Percentiles rank a stretch among this genome's conserved stretches.
These are phyloP conservation scores for Donacobius atricapilla DNA, from an alignment of 2,113 vertebrate species.

Conservation along the genomic window DNA sequence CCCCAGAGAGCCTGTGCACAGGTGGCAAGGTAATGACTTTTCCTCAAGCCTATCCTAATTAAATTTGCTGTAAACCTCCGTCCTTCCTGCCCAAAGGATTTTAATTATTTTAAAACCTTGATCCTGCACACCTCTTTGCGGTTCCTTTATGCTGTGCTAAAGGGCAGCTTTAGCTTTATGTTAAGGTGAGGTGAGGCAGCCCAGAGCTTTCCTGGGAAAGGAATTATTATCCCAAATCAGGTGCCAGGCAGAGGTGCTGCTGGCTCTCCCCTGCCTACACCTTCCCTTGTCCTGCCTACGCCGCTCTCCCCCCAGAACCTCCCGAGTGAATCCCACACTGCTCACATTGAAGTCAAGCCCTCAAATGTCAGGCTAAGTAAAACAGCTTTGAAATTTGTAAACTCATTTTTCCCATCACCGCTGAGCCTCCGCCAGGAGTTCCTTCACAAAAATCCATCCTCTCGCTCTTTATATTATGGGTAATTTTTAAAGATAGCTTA, in stretches of 20 bases:
- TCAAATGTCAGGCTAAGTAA: constrained; percentile 17
- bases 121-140: neutral
- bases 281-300: neutral
- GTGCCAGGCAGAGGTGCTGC: neutral
- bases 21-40: neutral
- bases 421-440: constrained; percentile 12
- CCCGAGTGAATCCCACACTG: neutral
- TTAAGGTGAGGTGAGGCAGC: neutral
- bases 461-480: neutral
- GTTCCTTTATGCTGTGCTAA: neutral
- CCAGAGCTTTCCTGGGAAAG: neutral
- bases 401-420: neutral
- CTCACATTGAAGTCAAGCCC: neutral
- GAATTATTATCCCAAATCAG: neutral
- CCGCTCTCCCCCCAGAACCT: neutral
- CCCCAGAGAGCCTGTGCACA: neutral
- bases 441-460: constrained; percentile 29
- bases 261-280: neutral
- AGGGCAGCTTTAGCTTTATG: neutral
- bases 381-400: constrained; percentile 39
- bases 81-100: constrained; percentile 16
- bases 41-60: constrained; percentile 33
- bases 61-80: constrained; percentile 19
- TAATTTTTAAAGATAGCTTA: constrained; percentile 58
- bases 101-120: constrained; percentile 32